phyloP scores from a whole-genome alignment of 2,113 vertebrate species.

The Pelmatolapia mariae region DNA sequence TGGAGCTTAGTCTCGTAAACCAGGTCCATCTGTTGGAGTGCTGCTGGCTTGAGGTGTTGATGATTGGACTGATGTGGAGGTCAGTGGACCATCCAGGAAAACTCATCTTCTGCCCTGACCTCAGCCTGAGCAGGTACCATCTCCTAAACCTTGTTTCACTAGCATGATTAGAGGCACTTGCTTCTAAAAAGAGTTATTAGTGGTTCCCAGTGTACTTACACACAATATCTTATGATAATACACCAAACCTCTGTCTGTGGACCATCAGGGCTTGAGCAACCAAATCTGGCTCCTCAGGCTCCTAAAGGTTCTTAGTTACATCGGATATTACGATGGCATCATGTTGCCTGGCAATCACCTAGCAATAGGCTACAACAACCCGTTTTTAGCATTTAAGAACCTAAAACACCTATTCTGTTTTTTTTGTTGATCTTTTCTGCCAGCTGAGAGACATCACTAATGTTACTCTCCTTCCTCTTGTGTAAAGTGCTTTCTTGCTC shows the following conservation, averaged over 20 bases:
- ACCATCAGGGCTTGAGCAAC: neutral
- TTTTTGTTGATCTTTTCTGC: neutral
- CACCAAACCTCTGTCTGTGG: neutral
- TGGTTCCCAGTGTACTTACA: neutral
- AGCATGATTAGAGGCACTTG: neutral
- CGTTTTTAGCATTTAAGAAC: neutral
- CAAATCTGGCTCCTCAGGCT: neutral
- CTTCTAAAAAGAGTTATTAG: neutral
- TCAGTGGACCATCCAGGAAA: conserved; percentile 93
- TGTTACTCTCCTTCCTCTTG: neutral
- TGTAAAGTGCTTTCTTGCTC: neutral
- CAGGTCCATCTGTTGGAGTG: conserved; percentile 95
- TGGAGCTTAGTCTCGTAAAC: conserved; percentile 88
- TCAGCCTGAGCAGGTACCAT: conserved; percentile 87
- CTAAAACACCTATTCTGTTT: neutral
- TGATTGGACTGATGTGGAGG: conserved; percentile 97
- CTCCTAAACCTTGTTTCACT: neutral
- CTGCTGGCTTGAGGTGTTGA: conserved; percentile 97
- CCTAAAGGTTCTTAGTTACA: neutral
- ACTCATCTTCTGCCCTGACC: conserved; percentile 94
- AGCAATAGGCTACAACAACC: neutral
- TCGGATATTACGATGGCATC: neutral
- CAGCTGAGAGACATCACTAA: neutral
- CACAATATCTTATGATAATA: neutral
- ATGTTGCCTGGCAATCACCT: neutral